phyloP scores from a whole-genome alignment of 2,888 invertebrate species.

The Eupithecia vulgata region DNA sequence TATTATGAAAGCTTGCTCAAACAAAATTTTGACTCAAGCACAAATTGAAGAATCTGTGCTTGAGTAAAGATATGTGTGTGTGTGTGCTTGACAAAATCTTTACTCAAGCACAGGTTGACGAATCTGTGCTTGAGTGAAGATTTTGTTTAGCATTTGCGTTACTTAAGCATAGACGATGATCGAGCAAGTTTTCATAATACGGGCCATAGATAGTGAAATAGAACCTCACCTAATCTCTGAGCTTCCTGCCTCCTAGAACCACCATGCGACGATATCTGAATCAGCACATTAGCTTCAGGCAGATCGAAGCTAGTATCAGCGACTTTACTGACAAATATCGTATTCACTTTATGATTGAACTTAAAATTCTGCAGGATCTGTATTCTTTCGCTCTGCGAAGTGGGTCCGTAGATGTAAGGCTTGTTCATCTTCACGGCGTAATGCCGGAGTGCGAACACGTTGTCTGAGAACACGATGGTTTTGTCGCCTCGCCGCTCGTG shows the following conservation, averaged over 20 bases:
- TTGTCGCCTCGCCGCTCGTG: constrained; percentile 98
- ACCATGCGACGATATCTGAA: constrained; percentile 99
- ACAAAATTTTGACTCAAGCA: too few relatives aligned
- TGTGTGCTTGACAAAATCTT: too few relatives aligned
- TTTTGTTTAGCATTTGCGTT: too few relatives aligned
- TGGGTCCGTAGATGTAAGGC: constrained; percentile 99
- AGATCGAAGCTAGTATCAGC: constrained; percentile 99
- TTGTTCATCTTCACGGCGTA: constrained; percentile 99
- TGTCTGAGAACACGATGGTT: constrained; percentile 99
- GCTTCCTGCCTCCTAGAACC: constrained; percentile 99
- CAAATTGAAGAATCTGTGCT: too few relatives aligned
- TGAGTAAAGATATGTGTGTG: too few relatives aligned
- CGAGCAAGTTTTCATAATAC: too few relatives aligned
- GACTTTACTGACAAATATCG: constrained; percentile 99
- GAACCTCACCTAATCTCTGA: constrained; percentile 89
- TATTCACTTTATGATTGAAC: constrained; percentile 98
- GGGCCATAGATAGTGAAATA: not conserved
- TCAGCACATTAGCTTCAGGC: constrained; percentile 99
- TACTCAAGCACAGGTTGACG: too few relatives aligned
- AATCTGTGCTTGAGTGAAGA: too few relatives aligned
- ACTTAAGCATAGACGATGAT: too few relatives aligned
- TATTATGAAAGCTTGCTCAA: too few relatives aligned
- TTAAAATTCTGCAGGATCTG: constrained; percentile 99
- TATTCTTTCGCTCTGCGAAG: constrained; percentile 97
- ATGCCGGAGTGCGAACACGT: constrained; percentile 98